These are phyloP conservation scores for Sylvilagus floridanus DNA, from an alignment of 2,797 vertebrate genomes.

Conservation along the genomic window DNA sequence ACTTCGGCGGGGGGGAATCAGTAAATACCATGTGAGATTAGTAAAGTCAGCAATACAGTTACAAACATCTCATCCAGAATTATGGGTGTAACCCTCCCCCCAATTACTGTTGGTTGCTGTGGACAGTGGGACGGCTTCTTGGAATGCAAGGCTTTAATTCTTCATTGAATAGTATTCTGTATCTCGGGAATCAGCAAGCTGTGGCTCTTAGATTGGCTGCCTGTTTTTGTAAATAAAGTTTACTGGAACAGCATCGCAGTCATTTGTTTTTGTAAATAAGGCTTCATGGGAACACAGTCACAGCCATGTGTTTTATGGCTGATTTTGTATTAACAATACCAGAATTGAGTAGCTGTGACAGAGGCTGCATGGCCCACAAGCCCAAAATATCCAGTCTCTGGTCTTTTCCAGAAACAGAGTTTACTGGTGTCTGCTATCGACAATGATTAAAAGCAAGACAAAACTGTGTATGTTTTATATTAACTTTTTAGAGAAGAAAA, in stretches of 20 bases:
- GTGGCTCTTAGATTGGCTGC: background rate
- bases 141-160: background rate
- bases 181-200: background rate
- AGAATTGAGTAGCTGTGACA: background rate
- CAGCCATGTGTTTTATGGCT: background rate
- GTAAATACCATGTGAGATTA: background rate
- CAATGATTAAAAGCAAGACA: background rate
- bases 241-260: background rate
- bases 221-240: conserved; percentile 36
- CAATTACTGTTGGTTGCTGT: background rate
- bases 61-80: conserved; percentile 3
- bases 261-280: background rate
- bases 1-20: background rate
- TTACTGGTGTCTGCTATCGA: background rate
- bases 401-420: background rate
- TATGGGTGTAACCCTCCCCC: background rate
- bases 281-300: background rate
- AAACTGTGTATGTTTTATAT: background rate
- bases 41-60: background rate
- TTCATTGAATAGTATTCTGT: background rate
- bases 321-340: background rate
- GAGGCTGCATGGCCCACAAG: background rate
- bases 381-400: background rate
- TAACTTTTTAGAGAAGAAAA: background rate
- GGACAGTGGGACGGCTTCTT: background rate